Evolutionary conservation across 2,797 vertebrate genomes (phyloP).

Genomic region (Halcyon smyrnensis): DNA sequence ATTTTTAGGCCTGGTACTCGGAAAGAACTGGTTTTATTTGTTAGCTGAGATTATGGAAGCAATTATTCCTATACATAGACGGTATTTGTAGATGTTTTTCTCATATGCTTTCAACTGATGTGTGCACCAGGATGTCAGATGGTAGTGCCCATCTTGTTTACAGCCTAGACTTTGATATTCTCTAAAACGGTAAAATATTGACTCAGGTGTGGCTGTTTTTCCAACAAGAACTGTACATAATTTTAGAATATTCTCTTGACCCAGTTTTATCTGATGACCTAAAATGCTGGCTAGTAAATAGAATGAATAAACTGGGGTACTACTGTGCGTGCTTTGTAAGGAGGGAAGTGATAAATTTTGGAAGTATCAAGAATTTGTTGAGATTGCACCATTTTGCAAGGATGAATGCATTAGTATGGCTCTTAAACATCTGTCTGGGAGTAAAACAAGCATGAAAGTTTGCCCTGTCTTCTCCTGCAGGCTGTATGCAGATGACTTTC

Average conservation of each 20-base stretch:
- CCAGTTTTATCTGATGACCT: not conserved
- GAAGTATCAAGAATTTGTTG: not conserved
- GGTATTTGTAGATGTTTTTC: not conserved
- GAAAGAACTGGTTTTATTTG: not conserved
- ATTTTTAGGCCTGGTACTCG: not conserved
- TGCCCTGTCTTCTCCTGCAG: not conserved
- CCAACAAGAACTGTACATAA: not conserved
- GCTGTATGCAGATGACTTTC: not conserved
- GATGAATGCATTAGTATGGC: not conserved
- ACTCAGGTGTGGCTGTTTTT: not conserved
- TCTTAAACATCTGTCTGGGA: not conserved
- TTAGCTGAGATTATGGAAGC: not conserved
- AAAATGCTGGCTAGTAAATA: not conserved
- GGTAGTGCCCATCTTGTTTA: not conserved
- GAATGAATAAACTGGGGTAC: not conserved
- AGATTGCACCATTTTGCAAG: not conserved
- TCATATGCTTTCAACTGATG: not conserved
- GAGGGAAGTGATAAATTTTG: not conserved
- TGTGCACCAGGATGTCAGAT: not conserved
- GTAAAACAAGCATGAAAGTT: not conserved
- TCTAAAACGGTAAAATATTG: not conserved
- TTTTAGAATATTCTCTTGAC: not conserved
- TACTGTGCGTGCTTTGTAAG: not conserved
- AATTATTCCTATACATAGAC: not conserved
- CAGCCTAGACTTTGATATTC: not conserved